Conservation (phyloP, 2,888 invertebrate genomes). For the Thereva unica region DNA sequence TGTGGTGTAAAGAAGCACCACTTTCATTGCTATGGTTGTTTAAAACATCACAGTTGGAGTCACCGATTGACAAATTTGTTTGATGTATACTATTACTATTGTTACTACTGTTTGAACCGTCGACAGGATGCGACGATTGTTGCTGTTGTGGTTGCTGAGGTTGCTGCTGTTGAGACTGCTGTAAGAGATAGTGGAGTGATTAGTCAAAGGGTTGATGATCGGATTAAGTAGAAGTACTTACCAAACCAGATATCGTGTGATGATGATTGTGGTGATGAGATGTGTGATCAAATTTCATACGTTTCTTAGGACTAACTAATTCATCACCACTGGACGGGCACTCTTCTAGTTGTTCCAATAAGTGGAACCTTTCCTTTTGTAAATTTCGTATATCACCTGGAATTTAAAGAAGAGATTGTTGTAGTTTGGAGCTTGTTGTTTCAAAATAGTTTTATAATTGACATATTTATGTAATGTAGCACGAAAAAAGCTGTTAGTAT, state of each 20-base stretch:
- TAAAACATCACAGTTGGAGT: slow-evolving; percentile 59
- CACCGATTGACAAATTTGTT: slow-evolving; percentile 46
- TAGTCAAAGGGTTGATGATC: slow-evolving; percentile 5
- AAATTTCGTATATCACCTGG: slow-evolving; percentile 67
- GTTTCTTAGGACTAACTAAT: slow-evolving; percentile 68
- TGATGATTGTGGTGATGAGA: slow-evolving; percentile 54
- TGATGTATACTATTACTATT: slow-evolving; percentile 47
- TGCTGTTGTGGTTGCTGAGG: slow-evolving; percentile 39
- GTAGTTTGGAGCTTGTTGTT: neutral
- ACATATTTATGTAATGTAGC: neutral
- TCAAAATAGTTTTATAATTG: neutral
- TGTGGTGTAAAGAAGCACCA: slow-evolving; percentile 45
- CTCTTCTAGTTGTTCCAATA: slow-evolving; percentile 72
- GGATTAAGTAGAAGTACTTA: slow-evolving; percentile 45
- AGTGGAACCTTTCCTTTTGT: slow-evolving; percentile 71
- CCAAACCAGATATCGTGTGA: slow-evolving; percentile 50
- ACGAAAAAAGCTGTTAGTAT: no score
- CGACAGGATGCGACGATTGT: slow-evolving; percentile 33
- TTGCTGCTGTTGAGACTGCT: slow-evolving; percentile 38
- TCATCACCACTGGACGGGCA: slow-evolving; percentile 74
- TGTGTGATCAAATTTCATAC: slow-evolving; percentile 65
- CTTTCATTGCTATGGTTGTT: slow-evolving; percentile 48
- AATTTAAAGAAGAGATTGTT: slow-evolving; percentile 49
- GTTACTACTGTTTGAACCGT: slow-evolving; percentile 43
- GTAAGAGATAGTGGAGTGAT: neutral